Evolutionary conservation across 2,113 vertebrate genomes (phyloP), one percentile per base, ranked within the genome.

Genomic region (Ochotona curzoniae): DNA sequence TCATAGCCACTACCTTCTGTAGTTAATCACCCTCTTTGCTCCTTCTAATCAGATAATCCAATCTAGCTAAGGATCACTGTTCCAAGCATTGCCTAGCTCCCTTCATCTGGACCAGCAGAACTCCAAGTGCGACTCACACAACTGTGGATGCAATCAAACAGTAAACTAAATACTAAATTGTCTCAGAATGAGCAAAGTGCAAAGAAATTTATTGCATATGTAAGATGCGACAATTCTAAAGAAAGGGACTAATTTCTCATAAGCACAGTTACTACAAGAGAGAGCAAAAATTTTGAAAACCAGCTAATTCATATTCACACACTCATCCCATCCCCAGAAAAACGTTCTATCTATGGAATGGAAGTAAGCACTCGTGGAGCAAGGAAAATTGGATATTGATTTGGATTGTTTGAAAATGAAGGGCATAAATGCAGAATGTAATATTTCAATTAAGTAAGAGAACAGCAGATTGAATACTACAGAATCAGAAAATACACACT

Each of bases 321-420:
- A 79, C 13, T 75, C 25, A 89, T 73, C 60, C 49, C 21, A 64
- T 44, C 14, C 54, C 54, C 54, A 57, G 54, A 88, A 86, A 44
- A 82, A 57, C 15, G 54, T 95, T 90, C 60, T 70, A 63, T 75
- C 32, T 84, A 63, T 86, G 61, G 74, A 93, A 38, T 2, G 82
- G 88, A 10, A 85, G 10, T n/a, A 88, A 76, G 63, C 4, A 66
- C 6, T 66, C 44, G 17, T 17, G 26, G 23, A 88, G 69, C 21
- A 61, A 67, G 23, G 30, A 70, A 94, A 95, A 86, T n/a, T 79
- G 18, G 70, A 60, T 94, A 85, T 83, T 57, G 30, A 91, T 74
- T 83, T 93, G 32, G 20, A 86, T 17, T 73, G 15, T 86, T 75
- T 38, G 61, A 35, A 86, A 91, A 83, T 83, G 44, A 91, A 74